Base-by-base conservation (phyloP, 2,113 vertebrate genomes). In the Oryzias woworae region DNA sequence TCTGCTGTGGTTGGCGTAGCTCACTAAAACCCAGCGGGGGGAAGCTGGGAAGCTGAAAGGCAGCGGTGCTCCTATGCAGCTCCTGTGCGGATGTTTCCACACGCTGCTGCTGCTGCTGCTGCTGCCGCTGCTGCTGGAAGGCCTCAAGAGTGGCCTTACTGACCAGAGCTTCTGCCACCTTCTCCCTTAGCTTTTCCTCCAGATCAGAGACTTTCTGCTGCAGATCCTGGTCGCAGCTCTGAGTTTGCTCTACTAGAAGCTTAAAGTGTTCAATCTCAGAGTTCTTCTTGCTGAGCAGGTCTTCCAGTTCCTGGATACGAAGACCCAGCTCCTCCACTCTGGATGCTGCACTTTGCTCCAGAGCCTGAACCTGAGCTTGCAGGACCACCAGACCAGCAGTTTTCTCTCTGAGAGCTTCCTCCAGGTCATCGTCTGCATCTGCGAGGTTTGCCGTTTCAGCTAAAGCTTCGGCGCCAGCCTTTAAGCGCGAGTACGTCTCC, bases 121-220 rank as follows among this genome's bases (percentile, higher is more conserved):
- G 66, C 51, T 74, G 63, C 12, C 70, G 59, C 58, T 78, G 79
- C 52, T 93, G 87, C 55, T 93, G 94, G 65, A 96, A 70, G 22
- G 94, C 93, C 28, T 92, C 92, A 18, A 94, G 91, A 5, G 95
- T 92, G 58, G 92, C 92, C 59, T 96, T 93, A 84, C 87, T 94
- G 59, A 94, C 93, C 20, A 95, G 84, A 4, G 83, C 89, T 7
- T 87, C 90, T 15, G 94, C 93, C 56, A 94, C 82, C 22, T 94
- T 95, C 63, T 97, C 94, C 71, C 92, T 84, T 54, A 98, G 86
- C 10, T 66, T 64, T 17, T 92, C 92, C 85, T 97, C 94, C 41
- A 99, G 87, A 43, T 89, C 75, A 4, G 72, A 45, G 51, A 97
- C 80, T 62, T 81, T 92, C 46, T 75, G 76, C 14, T 87, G 83